Conservation (phyloP, 2,113 vertebrate genomes). For the Eptatretus burgeri region DNA sequence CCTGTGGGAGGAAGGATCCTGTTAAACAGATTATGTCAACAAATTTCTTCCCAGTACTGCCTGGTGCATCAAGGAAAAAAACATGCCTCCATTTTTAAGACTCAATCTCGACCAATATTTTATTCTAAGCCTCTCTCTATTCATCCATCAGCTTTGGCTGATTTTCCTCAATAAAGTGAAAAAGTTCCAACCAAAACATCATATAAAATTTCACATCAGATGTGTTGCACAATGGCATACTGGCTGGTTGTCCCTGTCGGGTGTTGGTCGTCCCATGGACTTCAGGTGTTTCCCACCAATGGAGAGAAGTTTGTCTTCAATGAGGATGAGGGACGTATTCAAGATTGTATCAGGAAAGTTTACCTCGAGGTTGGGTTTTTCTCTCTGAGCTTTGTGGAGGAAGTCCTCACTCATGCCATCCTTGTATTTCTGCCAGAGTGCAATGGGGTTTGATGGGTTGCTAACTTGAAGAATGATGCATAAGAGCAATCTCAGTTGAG, state of each 20-base stretch:
- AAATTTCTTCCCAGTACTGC: no score
- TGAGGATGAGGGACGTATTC: background rate
- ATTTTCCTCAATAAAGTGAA: background rate
- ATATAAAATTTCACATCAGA: background rate
- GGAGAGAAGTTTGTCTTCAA: background rate
- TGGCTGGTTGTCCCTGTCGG: background rate
- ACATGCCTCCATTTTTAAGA: no score
- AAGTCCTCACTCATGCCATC: slow-evolving; percentile 5
- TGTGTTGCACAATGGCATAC: background rate
- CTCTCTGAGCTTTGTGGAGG: background rate
- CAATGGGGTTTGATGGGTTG: background rate
- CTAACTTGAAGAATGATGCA: background rate
- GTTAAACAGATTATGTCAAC: no score
- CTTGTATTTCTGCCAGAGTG: background rate
- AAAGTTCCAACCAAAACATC: background rate
- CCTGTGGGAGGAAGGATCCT: no score
- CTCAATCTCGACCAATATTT: no score
- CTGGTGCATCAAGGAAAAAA: no score
- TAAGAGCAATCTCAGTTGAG: slow-evolving; percentile 2
- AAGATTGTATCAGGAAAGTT: slow-evolving; percentile 1
- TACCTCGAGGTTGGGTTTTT: background rate
- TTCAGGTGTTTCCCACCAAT: slow-evolving; percentile 2
- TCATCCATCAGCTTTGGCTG: background rate
- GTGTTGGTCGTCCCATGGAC: background rate
- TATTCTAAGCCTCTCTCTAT: no score